Percentiles rank a stretch among this genome's conserved stretches.
These are phyloP conservation scores for Vulpes lagopus DNA, from an alignment of 2,113 vertebrate genomes.

Conservation along the genomic window DNA sequence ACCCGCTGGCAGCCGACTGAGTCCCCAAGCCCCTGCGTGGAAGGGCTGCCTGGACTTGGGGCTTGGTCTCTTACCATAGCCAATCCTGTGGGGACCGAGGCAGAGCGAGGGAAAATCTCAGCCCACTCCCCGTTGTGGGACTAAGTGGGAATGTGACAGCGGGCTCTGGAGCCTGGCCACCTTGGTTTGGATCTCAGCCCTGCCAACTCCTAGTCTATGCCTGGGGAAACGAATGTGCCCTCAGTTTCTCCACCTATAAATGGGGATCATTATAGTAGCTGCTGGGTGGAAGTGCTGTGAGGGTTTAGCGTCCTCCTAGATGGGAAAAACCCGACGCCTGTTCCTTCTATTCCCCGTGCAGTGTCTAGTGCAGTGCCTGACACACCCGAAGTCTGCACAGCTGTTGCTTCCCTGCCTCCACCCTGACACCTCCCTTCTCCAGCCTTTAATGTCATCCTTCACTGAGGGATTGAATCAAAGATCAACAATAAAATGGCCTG, in stretches of 20 bases:
- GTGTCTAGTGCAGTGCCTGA: neutral
- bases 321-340: neutral
- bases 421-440: neutral
- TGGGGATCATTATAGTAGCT: too few species aligned
- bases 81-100: neutral
- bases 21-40: neutral
- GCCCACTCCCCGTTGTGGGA: too few species aligned
- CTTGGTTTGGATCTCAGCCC: too few species aligned
- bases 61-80: neutral
- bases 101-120: neutral
- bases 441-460: neutral
- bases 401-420: neutral
- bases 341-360: rapidly evolving
- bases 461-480: neutral
- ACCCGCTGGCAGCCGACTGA: rapidly evolving
- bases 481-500: rapidly evolving
- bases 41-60: neutral
- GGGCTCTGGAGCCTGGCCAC: neutral
- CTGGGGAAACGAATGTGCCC: neutral
- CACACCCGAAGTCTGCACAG: neutral
- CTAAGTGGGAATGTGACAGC: rapidly evolving
- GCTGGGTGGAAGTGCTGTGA: neutral
- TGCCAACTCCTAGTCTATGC: neutral
- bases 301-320: neutral
- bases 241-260: neutral